Base-by-base conservation (phyloP, 2,888 invertebrate genomes). In the Acanthosoma haemorrhoidale region DNA sequence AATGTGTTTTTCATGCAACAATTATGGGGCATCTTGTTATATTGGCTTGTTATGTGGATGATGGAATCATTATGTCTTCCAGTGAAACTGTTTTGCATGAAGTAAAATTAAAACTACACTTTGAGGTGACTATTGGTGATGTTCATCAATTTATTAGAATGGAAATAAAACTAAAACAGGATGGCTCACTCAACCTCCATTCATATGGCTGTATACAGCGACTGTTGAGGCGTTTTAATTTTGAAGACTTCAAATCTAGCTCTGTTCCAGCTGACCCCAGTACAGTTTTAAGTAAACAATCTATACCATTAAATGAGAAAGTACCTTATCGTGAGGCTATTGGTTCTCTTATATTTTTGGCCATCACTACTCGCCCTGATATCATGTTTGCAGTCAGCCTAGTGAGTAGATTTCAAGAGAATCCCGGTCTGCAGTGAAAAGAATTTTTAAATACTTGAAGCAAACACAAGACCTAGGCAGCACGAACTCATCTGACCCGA, bases 391-490 rank as follows among this genome's bases (percentile, higher is more conserved):
- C 66, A 25, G 70, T 67, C 6, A 70, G 66, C 15, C 18, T 34
- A 32, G 66, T 70, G 0, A 66, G 58, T 13, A 36, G 58, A 57
- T 64, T 67, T 38, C 32, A 63, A 8, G 59, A 70, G 25, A 16
- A 66, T 39, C 66, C 70, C 13, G 21, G 31, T 39, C 39, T 41
- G 57, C 64, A 32, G 61, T 70, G 11, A 66, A 66, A 58, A 43
- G 64, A 36, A 66, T 64, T 64, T 51, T 70, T 34, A 41, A 39
- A 43, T 70, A 70, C 25, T 29, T 70, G 0, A 57, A 57, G 29
- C 57, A 25, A 57, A 70, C 18, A 21, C 18, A 32, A 36, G 29
- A 66, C 21, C 41, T 34, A 15, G 58, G 38, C 11, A 32, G 66
- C 15, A 34, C 16, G 11, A 66, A 38, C 29, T 38, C 51, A 29